phyloP scores from a whole-genome alignment of 2,113 vertebrate genomes.

The Anser cygnoides region DNA sequence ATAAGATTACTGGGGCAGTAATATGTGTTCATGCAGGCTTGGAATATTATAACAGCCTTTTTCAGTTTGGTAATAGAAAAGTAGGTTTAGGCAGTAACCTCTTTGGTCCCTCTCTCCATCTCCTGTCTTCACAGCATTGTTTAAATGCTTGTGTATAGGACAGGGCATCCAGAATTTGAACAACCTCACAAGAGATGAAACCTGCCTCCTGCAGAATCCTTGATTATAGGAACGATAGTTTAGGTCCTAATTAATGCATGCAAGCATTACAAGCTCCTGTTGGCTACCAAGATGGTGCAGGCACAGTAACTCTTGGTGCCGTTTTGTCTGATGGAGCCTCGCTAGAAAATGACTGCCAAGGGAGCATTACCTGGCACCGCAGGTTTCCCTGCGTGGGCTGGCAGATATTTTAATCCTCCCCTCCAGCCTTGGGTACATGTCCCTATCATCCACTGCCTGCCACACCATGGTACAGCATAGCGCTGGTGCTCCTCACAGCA shows the following conservation, averaged over 20 bases:
- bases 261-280: fast-evolving
- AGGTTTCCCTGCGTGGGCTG: fast-evolving
- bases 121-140: not conserved
- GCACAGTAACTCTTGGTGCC: fast-evolving
- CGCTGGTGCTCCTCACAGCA: not conserved
- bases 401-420: not conserved
- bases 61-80: not conserved
- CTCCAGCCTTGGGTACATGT: not conserved
- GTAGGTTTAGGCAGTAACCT: not conserved
- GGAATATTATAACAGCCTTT: not conserved
- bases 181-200: not conserved
- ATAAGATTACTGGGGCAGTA: not conserved
- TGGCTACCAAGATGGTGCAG: not conserved
- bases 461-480: not conserved
- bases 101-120: not conserved
- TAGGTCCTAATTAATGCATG: not conserved
- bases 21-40: not conserved
- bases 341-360: not conserved
- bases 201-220: not conserved
- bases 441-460: not conserved
- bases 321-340: not conserved
- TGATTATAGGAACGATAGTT: not conserved
- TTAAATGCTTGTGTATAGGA: not conserved
- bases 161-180: fast-evolving
- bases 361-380: not conserved